Conservation (phyloP, 2,113 vertebrate species). For the Dipodomys ordii region DNA sequence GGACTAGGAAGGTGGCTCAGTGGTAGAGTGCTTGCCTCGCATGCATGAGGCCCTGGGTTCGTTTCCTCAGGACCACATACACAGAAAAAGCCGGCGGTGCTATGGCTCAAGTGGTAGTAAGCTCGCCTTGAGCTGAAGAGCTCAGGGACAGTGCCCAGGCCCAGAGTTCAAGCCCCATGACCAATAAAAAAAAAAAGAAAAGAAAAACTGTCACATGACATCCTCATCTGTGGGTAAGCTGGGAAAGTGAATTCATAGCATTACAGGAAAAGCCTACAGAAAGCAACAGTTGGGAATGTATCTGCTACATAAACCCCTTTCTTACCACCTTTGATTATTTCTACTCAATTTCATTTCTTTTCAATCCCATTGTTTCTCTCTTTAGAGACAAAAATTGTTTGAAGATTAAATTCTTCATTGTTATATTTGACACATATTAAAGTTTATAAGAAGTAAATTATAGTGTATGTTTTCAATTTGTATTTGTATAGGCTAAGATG, state of each 20-base stretch:
- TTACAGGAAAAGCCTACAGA: background rate
- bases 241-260: background rate
- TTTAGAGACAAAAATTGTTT: slow-evolving; percentile 37
- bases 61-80: too few species aligned
- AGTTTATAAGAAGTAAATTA: slow-evolving; percentile 42
- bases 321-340: slow-evolving; percentile 3
- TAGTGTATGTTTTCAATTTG: slow-evolving; percentile 34
- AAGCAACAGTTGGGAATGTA: background rate
- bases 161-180: too few species aligned
- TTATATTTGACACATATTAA: slow-evolving; percentile 46
- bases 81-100: too few species aligned
- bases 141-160: too few species aligned
- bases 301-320: slow-evolving; percentile 1
- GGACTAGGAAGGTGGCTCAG: too few species aligned
- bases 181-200: too few species aligned
- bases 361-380: background rate
- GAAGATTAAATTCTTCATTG: slow-evolving; percentile 29
- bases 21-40: too few species aligned
- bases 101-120: too few species aligned
- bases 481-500: background rate
- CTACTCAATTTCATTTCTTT: background rate
- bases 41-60: too few species aligned
- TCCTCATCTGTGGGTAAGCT: background rate
- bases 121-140: too few species aligned
- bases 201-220: background rate